Base-by-base conservation (phyloP, 2,888 invertebrate genomes). In the Drepanosiphum platanoidis region DNA sequence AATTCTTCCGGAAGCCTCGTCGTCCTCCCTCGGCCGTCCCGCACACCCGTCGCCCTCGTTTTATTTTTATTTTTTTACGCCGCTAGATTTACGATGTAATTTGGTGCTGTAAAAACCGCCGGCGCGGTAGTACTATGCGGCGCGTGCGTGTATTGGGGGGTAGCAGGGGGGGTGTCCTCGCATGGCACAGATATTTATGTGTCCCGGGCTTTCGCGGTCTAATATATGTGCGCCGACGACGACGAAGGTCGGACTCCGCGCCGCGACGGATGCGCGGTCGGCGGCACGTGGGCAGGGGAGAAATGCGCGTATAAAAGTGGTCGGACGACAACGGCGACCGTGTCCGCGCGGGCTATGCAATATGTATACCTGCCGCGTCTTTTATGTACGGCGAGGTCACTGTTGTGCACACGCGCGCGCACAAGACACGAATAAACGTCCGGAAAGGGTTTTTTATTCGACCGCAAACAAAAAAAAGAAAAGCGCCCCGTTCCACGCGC, bases 11-110 rank as follows among this genome's bases (percentile, higher is more conserved):
- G 30, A 64, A 78, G 39, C 9, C 42, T 66, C n/a, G 27, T 46
- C 1, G 11, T 8, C n/a, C 15, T 22, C 39, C 1, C 13, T 7
- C n/a, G 9, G n/a, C n/a, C 39, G 3, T 39, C 8, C 5, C 9
- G 1, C 15, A 0, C 3, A 4, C 32, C 1, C 34, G 22, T 52
- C 4, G 2, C 9, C 15, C 18, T 30, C 46, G 0, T 8, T 27
- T 27, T 27, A 5, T 0, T 72, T 8, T 36, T 18, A 42, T 52
- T 75, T 77, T 39, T 39, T 30, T 61, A 52, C 79, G n/a, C n/a
- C 30, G 18, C 32, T 46, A 82, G 74, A 82, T 74, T 74, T 64
- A 74, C 34, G 66, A 83, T 66, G 74, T 66, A 83, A 83, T 74
- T 83, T 66, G 27, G 32, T 27, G 42, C 27, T 64, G 66, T 74